Base-by-base conservation (phyloP, 2,888 invertebrate species). In the Cryptus armator region DNA sequence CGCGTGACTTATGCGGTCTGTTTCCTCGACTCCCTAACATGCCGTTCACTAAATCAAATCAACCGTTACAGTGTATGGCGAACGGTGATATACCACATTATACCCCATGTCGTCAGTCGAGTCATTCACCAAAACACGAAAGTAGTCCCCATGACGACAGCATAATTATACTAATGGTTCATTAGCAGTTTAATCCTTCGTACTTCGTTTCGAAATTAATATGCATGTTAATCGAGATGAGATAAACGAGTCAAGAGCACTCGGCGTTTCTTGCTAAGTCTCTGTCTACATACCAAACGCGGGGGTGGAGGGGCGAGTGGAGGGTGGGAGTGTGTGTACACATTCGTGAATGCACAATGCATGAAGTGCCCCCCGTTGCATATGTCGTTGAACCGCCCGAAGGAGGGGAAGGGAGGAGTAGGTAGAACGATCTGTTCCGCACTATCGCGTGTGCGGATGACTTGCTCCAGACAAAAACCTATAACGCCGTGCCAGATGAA, bases 381-480 rank as follows among this genome's bases (percentile, higher is more conserved):
- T 75, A 77, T 85, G 81, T 82, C 76, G 79, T 67, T 76, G 70
- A 81, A 68, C 56, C 76, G 32, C 76, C 46, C 76, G 37, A 9
- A 37, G 9, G 37, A 24, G 37, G 37, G 37, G 9, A 37, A 37
- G 37, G 37, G 37, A 37, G 6, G 37, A 72, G 72, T 68, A 56
- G 16, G 56, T 79, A 66, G 78, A 77, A 67, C 83, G 83, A 86
- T 84, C 82, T 83, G 77, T 86, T 77, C 68, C 59, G 72, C 81
- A 76, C 79, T 86, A 87, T 87, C 87, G 80, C 74, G 19, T 44
- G 43, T 70, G 77, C 85, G 86, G 86, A 84, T 86, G 87, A 87
- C 86, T 87, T 85, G 81, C 72, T 84, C 81, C 86, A 86, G 85
- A 87, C 86, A 86, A 87, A 87, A 87, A 64, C 68, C 68, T 76